Evolutionary conservation across 2,113 vertebrate species (phyloP), one percentile per base, ranked within the genome.

Genomic region (Notothenia rossii): DNA sequence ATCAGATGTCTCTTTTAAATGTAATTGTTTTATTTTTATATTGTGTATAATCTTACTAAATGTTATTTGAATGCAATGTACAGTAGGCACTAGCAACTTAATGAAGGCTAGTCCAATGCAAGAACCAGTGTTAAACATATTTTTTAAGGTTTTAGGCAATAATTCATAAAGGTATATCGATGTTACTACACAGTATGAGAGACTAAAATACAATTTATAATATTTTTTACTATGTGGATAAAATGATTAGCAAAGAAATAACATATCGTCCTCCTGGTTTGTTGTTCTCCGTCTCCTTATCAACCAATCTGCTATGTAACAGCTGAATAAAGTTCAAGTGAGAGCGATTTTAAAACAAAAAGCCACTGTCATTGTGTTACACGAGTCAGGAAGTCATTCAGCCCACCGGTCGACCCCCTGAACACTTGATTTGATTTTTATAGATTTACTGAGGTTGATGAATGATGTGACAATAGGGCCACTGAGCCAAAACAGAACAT

Each of bases 1-100:
- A 87, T 84, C 65, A 89, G 53, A 85, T 88, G 40, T 83, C 33
- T 90, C 43, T 89, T 90, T 91, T 72, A 65, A 78, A 75, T 85
- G 70, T 86, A 72, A 87, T 77, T 72, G 10, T 92, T 91, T 92
- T 91, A 91, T 93, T 92, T 93, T 90, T 93, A 53, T 94, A 93
- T 89, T 79, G 79, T 83, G 60, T 81, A 78, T 88, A 86, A 82
- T 84, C 83, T 62, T 82, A 89, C 76, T 88, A 82, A 92, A 79
- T 85, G 79, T 59, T 72, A 77, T 82, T 86, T 80, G 68, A 76
- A 89, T 88, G 66, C 54, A 89, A 54, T 74, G 84, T 88, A 73
- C 58, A 83, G 56, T 79, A 77, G 55, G 62, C 67, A 69, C 79
- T 77, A 62, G 75, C 64, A 77, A 90, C 88, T 91, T 90, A 91